phyloP scores from a whole-genome alignment of 2,888 invertebrate species.

The Heliconius sara region DNA sequence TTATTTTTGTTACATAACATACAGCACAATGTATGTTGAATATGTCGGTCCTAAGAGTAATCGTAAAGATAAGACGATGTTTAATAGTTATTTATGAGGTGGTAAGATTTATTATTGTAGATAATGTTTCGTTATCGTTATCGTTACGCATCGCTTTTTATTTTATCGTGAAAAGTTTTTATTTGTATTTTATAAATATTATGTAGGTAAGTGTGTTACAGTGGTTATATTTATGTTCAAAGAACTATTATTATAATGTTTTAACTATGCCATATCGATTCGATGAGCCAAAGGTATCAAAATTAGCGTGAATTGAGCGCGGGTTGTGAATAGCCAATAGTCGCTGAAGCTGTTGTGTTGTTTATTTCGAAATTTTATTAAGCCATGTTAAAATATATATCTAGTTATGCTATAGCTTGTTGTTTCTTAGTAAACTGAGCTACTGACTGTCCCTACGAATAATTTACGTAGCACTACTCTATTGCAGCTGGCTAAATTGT shows the following conservation, averaged over 20 bases:
- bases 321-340: constrained; percentile 73
- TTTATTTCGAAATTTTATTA: constrained; percentile 76
- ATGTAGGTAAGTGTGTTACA: constrained; percentile 28
- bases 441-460: constrained; percentile 42
- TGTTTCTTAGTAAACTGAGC: constrained; percentile 49
- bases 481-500: constrained; percentile 33
- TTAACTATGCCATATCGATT: constrained; percentile 50
- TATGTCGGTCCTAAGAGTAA: constrained; percentile 27
- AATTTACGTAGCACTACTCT: constrained; percentile 46
- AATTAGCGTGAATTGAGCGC: constrained; percentile 61
- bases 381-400: constrained; percentile 63
- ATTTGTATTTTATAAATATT: constrained; percentile 23
- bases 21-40: constrained; percentile 25
- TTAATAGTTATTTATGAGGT: constrained; percentile 20
- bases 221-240: constrained; percentile 29
- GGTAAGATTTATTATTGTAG: constrained; percentile 29
- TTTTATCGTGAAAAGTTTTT: constrained; percentile 8
- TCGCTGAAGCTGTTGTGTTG: constrained; percentile 66
- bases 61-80: constrained; percentile 7
- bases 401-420: constrained; percentile 55
- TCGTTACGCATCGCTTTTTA: constrained; percentile 18
- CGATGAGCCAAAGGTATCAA: constrained; percentile 72
- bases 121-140: constrained; percentile 25
- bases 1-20: constrained; percentile 2
- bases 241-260: constrained; percentile 36